A percentile compares a stretch with the other conserved stretches of the same genome.
Conservation (phyloP, 2,113 vertebrate species). For the Tupaia chinensis region DNA sequence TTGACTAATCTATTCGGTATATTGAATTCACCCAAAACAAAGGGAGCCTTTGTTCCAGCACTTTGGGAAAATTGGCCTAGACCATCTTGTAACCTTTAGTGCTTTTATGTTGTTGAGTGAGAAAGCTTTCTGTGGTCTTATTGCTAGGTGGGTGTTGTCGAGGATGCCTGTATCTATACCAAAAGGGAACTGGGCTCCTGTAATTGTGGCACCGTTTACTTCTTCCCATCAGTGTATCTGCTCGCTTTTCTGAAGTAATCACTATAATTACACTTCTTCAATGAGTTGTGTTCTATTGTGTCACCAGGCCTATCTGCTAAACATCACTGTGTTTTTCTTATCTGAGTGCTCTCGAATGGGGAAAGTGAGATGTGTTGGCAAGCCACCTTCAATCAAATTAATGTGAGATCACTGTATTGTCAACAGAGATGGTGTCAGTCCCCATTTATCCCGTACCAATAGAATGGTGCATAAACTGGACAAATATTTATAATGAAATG, state of each 20-base stretch:
- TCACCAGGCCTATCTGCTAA: constrained; percentile 71
- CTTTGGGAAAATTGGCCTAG: constrained; percentile 56
- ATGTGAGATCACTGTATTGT: constrained; percentile 66
- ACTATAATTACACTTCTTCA: constrained; percentile 79
- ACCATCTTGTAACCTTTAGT: constrained; percentile 51
- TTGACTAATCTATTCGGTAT: constrained; percentile 56
- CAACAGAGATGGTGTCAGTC: constrained; percentile 37
- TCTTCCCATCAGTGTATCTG: constrained; percentile 70
- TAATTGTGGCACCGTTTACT: constrained; percentile 65
- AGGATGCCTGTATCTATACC: neutral
- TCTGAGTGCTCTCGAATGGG: constrained; percentile 74
- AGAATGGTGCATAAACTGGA: neutral
- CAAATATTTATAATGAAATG: constrained; percentile 8
- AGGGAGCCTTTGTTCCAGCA: constrained; percentile 52
- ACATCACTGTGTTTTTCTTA: constrained; percentile 79
- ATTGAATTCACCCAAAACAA: constrained; percentile 60
- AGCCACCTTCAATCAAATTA: constrained; percentile 78
- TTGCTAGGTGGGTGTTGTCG: constrained; percentile 53
- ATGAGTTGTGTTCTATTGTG: constrained; percentile 52
- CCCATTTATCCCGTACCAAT: constrained; percentile 35
- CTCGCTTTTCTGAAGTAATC: constrained; percentile 76
- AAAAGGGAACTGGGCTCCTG: constrained; percentile 23
- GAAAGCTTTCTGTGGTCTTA: constrained; percentile 38
- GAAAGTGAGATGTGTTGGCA: constrained; percentile 73
- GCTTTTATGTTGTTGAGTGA: constrained; percentile 51